Conservation (phyloP, 1,140 invertebrate species). For the Bradysia coprophila region DNA sequence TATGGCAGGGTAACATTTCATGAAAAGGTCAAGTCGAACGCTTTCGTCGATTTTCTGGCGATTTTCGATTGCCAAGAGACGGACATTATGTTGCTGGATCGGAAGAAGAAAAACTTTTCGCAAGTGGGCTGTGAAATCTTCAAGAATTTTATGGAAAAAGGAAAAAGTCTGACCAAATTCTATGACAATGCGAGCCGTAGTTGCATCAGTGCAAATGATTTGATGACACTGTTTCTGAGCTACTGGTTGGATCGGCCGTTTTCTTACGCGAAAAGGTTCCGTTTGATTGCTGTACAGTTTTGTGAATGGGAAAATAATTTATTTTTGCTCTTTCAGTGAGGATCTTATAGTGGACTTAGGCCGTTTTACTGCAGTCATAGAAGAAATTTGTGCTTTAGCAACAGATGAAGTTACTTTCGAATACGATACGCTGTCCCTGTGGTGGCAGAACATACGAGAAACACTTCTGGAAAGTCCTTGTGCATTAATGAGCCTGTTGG, state of each 20-base stretch:
- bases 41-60: slow-evolving; percentile 16
- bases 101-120: slow-evolving; percentile 12
- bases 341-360: slow-evolving; percentile 21
- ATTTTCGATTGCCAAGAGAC: slow-evolving; percentile 11
- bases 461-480: slow-evolving; percentile 46
- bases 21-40: neutral
- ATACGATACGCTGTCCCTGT: slow-evolving; percentile 46
- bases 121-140: slow-evolving; percentile 14
- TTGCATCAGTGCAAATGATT: slow-evolving; percentile 13
- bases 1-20: neutral
- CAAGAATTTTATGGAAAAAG: slow-evolving; percentile 11
- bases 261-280: slow-evolving; percentile 12
- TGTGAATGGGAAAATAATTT: neutral
- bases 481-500: slow-evolving; percentile 49
- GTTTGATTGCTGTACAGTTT: neutral
- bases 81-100: slow-evolving; percentile 8
- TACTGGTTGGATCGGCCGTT: slow-evolving; percentile 21
- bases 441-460: slow-evolving; percentile 56
- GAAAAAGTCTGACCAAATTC: slow-evolving; percentile 14
- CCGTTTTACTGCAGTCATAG: slow-evolving; percentile 15
- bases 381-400: slow-evolving; percentile 14
- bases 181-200: slow-evolving; percentile 10
- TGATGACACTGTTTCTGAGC: slow-evolving; percentile 15
- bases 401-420: slow-evolving; percentile 24
- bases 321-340: slow-evolving; percentile 11